These are phyloP conservation scores for Scytalopus superciliaris DNA, from an alignment of 2,113 vertebrate species.

Conservation along the genomic window DNA sequence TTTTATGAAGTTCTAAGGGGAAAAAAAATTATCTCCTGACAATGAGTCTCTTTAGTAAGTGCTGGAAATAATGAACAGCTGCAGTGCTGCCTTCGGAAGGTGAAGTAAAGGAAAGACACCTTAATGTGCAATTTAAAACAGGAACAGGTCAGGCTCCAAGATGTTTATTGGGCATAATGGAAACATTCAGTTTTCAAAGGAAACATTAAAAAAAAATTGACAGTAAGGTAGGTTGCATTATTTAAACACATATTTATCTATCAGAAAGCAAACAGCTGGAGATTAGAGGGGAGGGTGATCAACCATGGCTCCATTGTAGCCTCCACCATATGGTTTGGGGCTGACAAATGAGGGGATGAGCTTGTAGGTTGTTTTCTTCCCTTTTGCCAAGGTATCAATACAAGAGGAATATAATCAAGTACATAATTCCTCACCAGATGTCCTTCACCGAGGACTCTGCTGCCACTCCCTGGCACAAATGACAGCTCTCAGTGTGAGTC, in stretches of 20 bases:
- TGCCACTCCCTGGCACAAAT: fast-evolving
- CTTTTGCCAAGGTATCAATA: not conserved
- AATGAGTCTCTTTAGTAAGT: constrained; percentile 20
- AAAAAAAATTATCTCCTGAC: not conserved
- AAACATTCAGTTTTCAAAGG: not conserved
- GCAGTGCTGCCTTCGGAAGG: not conserved
- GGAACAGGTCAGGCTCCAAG: not conserved
- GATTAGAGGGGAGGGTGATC: not conserved
- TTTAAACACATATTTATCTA: constrained; percentile 34
- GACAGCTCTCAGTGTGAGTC: not conserved
- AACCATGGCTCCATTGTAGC: not conserved
- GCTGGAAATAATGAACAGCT: constrained; percentile 25
- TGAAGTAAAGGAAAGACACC: not conserved
- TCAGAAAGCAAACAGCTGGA: not conserved
- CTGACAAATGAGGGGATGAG: not conserved
- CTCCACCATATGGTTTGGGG: not conserved
- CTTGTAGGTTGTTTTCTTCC: not conserved
- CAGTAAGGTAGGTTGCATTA: not conserved
- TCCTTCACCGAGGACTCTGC: not conserved
- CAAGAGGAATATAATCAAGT: not conserved
- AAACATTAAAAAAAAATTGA: not conserved
- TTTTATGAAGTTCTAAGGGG: constrained; percentile 25
- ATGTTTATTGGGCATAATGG: not conserved
- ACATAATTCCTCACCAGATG: not conserved
- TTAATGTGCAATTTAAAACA: not conserved